Evolutionary conservation across 2,113 vertebrate genomes (phyloP).

Genomic region (Pterocles orientalis): DNA sequence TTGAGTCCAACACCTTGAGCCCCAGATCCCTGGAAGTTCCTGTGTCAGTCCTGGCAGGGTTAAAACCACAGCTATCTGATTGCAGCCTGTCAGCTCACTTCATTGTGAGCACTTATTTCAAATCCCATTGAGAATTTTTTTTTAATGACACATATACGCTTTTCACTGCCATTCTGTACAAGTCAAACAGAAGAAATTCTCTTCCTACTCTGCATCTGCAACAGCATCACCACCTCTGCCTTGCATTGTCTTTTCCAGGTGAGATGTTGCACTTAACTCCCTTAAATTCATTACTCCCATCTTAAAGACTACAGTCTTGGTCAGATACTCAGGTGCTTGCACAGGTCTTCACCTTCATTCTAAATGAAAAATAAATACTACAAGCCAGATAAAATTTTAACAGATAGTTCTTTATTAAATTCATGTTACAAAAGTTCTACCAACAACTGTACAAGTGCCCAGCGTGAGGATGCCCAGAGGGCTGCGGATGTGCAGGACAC

Average conservation of each 20-base stretch:
- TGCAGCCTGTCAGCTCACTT: neutral
- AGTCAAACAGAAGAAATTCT: neutral
- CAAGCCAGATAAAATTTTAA: neutral
- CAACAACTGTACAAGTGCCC: neutral
- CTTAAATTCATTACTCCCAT: accelerated
- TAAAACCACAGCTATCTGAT: accelerated
- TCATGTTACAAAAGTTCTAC: neutral
- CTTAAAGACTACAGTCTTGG: neutral
- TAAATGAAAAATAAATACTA: neutral
- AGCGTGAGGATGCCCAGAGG: neutral
- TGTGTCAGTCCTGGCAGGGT: too few species aligned
- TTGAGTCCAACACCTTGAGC: accelerated
- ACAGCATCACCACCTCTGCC: neutral
- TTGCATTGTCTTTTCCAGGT: neutral
- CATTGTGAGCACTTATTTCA: accelerated
- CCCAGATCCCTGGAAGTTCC: accelerated
- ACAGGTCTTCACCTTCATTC: neutral
- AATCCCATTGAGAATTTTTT: neutral
- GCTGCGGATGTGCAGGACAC: neutral
- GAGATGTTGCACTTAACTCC: neutral
- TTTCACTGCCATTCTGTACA: neutral
- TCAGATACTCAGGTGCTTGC: neutral
- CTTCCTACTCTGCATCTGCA: neutral
- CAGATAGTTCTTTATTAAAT: slow-evolving; percentile 45
- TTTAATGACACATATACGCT: accelerated